These are phyloP conservation scores for Drosophila hamatofila DNA, from an alignment of 2,888 invertebrate species.

Conservation along the genomic window DNA sequence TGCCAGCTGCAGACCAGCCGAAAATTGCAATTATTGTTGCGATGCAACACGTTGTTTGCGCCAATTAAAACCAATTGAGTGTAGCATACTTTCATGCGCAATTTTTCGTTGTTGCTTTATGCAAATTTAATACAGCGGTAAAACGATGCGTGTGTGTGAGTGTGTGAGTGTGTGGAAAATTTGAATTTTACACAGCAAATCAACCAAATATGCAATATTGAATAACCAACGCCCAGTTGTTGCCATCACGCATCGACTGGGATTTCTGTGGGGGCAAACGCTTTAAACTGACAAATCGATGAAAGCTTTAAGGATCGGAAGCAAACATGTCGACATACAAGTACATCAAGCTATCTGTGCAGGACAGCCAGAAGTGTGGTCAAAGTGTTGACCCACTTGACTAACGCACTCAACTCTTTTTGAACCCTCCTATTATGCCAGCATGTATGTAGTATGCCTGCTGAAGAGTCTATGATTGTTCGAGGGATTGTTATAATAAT, in stretches of 20 bases:
- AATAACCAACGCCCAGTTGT: constrained; percentile 30
- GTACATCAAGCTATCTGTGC: constrained; percentile 9
- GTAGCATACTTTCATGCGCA: constrained; percentile 64
- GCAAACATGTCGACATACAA: constrained; percentile 2
- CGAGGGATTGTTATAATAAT: constrained; percentile 63
- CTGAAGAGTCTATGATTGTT: constrained; percentile 35
- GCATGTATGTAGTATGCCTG: neutral
- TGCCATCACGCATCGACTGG: neutral
- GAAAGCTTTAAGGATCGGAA: constrained; percentile 13
- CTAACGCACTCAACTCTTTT: constrained; percentile 39
- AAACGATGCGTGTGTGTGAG: constrained; percentile 5
- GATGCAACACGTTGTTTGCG: constrained; percentile 32
- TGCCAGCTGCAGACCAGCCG: constrained; percentile 22
- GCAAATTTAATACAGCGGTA: constrained; percentile 12
- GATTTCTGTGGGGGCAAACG: neutral
- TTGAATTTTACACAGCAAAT: constrained; percentile 49
- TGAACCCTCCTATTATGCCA: constrained; percentile 4
- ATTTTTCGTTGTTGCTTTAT: constrained; percentile 11
- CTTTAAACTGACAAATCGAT: constrained; percentile 24
- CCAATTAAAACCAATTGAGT: constrained; percentile 73
- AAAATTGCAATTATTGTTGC: constrained; percentile 42
- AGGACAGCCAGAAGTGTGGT: constrained; percentile 15
- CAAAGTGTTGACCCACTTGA: constrained; percentile 61
- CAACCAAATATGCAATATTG: constrained; percentile 42
- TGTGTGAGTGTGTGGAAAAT: constrained; percentile 25